These are phyloP conservation scores for Podarcis cretensis DNA, from an alignment of 2,113 vertebrate species.

Conservation along the genomic window DNA sequence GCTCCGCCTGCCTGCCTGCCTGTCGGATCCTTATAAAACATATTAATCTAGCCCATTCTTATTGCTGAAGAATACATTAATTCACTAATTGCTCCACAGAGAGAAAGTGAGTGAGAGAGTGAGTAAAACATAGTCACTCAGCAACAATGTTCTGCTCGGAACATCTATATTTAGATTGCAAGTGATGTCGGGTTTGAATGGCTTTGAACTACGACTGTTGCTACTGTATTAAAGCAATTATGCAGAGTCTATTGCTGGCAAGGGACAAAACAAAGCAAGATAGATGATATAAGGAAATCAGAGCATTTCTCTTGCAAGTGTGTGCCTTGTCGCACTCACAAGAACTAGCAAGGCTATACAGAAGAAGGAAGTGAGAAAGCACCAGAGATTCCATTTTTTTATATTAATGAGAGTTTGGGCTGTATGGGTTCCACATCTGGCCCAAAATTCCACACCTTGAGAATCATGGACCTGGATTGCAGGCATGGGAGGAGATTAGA, in stretches of 20 bases:
- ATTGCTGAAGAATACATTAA: not conserved
- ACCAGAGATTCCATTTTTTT: not conserved
- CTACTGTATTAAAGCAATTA: not conserved
- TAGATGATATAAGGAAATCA: not conserved
- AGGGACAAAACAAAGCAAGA: not conserved
- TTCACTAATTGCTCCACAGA: not conserved
- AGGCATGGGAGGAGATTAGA: not conserved
- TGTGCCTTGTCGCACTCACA: not conserved
- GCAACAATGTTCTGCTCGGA: not conserved
- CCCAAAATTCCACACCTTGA: not conserved
- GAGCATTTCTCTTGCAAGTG: too few relatives aligned
- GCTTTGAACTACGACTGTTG: rapidly evolving
- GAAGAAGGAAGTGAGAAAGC: not conserved
- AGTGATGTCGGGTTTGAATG: not conserved
- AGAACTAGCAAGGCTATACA: not conserved
- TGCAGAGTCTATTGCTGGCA: not conserved
- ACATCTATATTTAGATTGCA: conserved; percentile 9
- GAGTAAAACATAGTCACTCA: not conserved
- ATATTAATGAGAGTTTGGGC: too few relatives aligned
- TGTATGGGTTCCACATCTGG: too few relatives aligned
- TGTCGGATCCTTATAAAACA: not conserved
- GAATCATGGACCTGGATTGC: not conserved
- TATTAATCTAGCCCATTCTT: not conserved
- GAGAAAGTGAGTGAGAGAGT: conserved; percentile 1
- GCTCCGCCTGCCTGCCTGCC: not conserved